Base-by-base conservation (phyloP, 2,113 vertebrate genomes). In the Rynchops niger region DNA sequence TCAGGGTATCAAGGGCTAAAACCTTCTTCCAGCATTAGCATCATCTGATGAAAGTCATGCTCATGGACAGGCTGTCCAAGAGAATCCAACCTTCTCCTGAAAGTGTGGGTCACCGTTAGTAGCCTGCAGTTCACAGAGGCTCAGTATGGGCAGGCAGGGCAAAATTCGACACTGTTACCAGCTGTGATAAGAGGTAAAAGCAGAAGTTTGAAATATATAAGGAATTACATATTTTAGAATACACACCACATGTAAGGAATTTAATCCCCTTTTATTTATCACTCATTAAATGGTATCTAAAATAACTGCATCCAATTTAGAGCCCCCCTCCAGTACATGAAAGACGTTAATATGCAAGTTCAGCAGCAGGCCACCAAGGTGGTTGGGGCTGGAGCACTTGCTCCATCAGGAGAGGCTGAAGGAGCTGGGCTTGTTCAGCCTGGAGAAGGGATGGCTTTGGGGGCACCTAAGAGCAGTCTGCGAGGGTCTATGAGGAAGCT, bases 191-290 rank as follows among this genome's bases (percentile, higher is more conserved):
- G 32, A 42, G 38, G 6, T 69, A 80, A 32, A 88, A 59, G n/a
- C 5, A 85, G 6, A 72, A 59, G 12, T 34, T 42, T 26, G 20
- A 89, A 84, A 69, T 16, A 19, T 2, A 4, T 45, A 79, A 32
- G 20, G 20, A 93, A 91, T 59, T 9, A n/a, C 0, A 0, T 15
- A 17, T 36, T 79, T 34, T 56, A 0, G 27, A 56, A 66, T 14
- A 77, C 10, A 88, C 83, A 72, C 7, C 14, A 25, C 15, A 30
- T 4, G 12, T 34, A 77, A 83, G 20, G 14, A 81, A 88, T 83
- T 30, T 0, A 80, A 59, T 61, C 19, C 2, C 20, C 7, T 61
- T 86, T 50, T 42, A 42, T 50, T n/a, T 34, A 12, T 17, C 36
- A 67, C 8, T 77, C 16, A 73, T 73, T 62, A 78, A 73, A 20